These are phyloP conservation scores for Danio albolineatus DNA, from an alignment of 2,797 vertebrate species.

Conservation along the genomic window DNA sequence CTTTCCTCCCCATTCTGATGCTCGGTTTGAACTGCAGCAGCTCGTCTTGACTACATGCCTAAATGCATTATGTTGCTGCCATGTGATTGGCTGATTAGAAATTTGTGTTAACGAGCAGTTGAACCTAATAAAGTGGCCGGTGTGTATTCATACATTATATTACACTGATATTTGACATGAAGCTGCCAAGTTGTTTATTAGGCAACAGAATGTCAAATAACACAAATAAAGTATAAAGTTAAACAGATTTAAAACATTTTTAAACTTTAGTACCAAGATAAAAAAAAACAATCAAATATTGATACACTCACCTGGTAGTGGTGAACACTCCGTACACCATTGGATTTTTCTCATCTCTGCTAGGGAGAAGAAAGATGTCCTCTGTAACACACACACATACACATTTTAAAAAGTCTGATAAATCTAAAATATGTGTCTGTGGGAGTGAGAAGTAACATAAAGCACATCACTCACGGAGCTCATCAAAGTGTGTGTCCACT, in stretches of 20 bases:
- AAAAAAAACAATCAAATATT: background rate
- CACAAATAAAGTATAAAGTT: no score
- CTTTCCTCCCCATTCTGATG: no score
- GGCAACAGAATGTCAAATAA: no score
- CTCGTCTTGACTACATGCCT: no score
- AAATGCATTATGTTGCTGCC: no score
- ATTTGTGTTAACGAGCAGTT: no score
- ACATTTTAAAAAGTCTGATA: slow-evolving; percentile 31
- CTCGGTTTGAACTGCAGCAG: no score
- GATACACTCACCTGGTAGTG: slow-evolving; percentile 88
- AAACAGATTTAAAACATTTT: background rate
- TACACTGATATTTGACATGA: no score
- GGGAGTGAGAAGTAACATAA: background rate
- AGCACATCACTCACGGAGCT: slow-evolving; percentile 88
- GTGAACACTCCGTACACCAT: slow-evolving; percentile 95
- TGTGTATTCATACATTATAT: no score
- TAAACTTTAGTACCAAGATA: background rate
- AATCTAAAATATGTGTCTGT: background rate
- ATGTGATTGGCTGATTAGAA: no score
- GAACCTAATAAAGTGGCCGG: no score
- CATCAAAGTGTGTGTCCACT: slow-evolving; percentile 94
- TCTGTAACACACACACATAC: slow-evolving; percentile 76
- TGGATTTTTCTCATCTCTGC: slow-evolving; percentile 92
- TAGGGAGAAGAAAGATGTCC: slow-evolving; percentile 94
- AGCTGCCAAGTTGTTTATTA: no score